Conservation (phyloP, 2,888 invertebrate species). For the Clepsis dumicolana region DNA sequence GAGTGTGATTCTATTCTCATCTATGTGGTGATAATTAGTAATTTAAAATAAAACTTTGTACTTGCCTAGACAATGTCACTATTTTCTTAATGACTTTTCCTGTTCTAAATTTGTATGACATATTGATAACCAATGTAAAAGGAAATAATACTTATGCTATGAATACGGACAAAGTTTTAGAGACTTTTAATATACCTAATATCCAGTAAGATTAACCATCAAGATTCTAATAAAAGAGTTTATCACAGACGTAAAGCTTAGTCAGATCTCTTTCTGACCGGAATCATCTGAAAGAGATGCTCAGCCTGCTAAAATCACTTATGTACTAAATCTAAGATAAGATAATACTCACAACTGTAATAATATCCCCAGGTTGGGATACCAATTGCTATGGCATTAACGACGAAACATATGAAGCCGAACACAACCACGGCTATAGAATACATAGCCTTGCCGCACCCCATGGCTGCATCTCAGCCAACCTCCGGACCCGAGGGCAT, state of each 20-base stretch:
- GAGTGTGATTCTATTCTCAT: no score
- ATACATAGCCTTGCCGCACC: constrained; percentile 88
- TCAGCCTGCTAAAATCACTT: neutral
- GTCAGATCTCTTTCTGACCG: neutral
- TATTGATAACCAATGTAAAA: no score
- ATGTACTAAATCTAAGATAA: neutral
- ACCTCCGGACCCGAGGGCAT: constrained; percentile 67
- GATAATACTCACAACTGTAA: constrained; percentile 87
- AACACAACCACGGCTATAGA: constrained; percentile 89
- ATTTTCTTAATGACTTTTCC: no score
- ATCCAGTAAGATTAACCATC: no score
- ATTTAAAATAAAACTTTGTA: no score
- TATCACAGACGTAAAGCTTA: neutral
- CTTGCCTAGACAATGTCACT: no score
- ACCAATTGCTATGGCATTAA: constrained; percentile 93
- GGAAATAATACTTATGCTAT: no score
- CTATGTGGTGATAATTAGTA: no score
- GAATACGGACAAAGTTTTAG: no score
- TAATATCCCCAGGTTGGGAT: constrained; percentile 96
- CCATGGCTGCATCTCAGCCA: constrained; percentile 86
- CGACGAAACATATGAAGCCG: constrained; percentile 92
- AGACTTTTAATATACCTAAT: no score
- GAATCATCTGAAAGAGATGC: neutral
- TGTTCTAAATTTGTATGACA: no score
- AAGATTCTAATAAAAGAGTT: neutral